Evolutionary conservation across 2,797 vertebrate genomes (phyloP).

Genomic region (Salmo trutta): DNA sequence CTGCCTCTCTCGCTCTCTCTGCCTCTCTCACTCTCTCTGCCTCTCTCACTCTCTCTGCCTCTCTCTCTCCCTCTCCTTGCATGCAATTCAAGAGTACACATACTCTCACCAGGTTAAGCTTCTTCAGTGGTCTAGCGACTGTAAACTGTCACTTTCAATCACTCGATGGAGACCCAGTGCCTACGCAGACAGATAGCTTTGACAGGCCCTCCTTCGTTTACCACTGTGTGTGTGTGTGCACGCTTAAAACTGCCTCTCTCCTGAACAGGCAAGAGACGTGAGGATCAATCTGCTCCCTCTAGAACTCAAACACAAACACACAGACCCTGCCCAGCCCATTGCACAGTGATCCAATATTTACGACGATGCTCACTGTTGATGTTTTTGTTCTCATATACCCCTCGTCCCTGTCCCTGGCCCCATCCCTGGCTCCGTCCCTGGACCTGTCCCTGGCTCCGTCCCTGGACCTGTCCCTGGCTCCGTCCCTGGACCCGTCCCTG

Average conservation of each 20-base stretch:
- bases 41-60: slow-evolving; percentile 40
- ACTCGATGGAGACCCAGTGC: slow-evolving; percentile 72
- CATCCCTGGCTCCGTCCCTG: slow-evolving; percentile 17
- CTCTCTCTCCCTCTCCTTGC: slow-evolving; percentile 44
- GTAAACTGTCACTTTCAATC: slow-evolving; percentile 77
- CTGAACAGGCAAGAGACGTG: slow-evolving; percentile 60
- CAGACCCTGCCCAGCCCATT: slow-evolving; percentile 39
- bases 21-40: background rate
- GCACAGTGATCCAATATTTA: slow-evolving; percentile 70
- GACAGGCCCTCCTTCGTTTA: slow-evolving; percentile 42
- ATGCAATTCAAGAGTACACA: slow-evolving; percentile 58
- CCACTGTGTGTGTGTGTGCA: slow-evolving; percentile 5
- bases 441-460: too few species aligned
- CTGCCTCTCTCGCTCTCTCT: background rate
- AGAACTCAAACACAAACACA: slow-evolving; percentile 32
- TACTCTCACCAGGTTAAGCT: slow-evolving; percentile 75
- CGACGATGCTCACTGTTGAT: slow-evolving; percentile 56
- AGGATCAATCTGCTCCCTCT: slow-evolving; percentile 66
- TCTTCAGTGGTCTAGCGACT: slow-evolving; percentile 74
- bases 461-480: background rate
- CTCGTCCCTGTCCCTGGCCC: slow-evolving; percentile 33
- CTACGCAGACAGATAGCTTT: slow-evolving; percentile 68
- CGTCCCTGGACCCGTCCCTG: background rate
- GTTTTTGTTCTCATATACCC: slow-evolving; percentile 54
- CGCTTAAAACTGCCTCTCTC: slow-evolving; percentile 55